A percentile compares a stretch with the other conserved stretches of the same genome.
phyloP scores from a whole-genome alignment of 2,113 vertebrate species.

The Lonchura striata region DNA sequence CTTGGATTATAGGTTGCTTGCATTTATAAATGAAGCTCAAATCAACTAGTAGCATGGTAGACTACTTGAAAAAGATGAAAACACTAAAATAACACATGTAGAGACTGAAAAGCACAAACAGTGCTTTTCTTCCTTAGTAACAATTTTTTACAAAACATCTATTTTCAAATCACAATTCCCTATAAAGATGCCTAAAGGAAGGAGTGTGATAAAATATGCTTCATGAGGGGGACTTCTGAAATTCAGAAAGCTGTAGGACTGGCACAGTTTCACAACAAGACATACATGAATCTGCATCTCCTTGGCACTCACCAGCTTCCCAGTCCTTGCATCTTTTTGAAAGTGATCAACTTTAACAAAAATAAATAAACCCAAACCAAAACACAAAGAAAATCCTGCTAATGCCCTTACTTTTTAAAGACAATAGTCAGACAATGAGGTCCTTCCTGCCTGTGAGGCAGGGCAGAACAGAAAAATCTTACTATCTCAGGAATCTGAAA shows the following conservation, averaged over 20 bases:
- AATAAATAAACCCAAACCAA: neutral
- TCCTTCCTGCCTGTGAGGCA: neutral
- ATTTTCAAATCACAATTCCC: neutral
- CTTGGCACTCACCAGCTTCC: neutral
- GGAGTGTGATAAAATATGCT: neutral
- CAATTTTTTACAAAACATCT: neutral
- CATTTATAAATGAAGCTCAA: neutral
- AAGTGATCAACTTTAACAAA: neutral
- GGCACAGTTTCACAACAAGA: neutral
- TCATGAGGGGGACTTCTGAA: neutral
- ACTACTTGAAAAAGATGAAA: neutral
- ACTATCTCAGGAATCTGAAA: neutral
- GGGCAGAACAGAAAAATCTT: neutral
- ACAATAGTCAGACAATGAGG: neutral
- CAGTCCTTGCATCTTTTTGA: neutral
- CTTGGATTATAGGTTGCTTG: neutral
- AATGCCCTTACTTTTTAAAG: neutral
- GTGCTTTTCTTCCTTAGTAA: neutral
- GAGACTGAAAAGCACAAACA: neutral
- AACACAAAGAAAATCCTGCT: neutral
- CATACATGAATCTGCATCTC: neutral
- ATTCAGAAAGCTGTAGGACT: neutral
- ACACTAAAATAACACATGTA: fast-evolving
- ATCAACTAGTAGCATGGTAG: neutral
- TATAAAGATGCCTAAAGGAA: neutral